Percentiles rank a stretch among this genome's conserved stretches.
Conservation (phyloP, 2,113 vertebrate species). For the Equus quagga region DNA sequence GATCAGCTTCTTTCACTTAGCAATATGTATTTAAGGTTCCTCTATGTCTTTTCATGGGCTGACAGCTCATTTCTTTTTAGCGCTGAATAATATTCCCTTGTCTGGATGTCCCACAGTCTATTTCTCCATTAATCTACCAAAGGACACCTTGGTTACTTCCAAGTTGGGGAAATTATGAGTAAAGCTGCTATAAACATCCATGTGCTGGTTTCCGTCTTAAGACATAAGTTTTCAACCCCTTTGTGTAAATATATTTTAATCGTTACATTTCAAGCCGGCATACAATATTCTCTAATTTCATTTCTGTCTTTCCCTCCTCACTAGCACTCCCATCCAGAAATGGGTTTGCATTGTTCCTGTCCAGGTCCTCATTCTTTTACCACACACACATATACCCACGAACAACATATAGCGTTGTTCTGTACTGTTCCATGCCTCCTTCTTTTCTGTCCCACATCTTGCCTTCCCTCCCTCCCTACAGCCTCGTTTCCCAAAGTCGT, state of each 20-base stretch:
- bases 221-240: background rate
- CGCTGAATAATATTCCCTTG: background rate
- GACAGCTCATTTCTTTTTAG: background rate
- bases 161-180: background rate
- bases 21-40: background rate
- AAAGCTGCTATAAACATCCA: background rate
- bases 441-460: background rate
- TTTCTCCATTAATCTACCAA: too few relatives aligned
- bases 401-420: background rate
- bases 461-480: too few relatives aligned
- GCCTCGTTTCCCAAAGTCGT: background rate
- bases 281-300: background rate
- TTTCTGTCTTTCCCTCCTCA: background rate
- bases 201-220: background rate
- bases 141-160: background rate
- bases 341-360: too few relatives aligned
- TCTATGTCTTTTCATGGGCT: background rate
- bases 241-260: background rate
- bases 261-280: background rate
- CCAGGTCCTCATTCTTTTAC: background rate
- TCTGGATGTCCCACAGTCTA: too few relatives aligned
- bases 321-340: background rate
- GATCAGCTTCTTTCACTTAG: background rate
- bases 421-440: fast-evolving
- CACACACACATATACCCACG: fast-evolving